Evolutionary conservation across 2,113 vertebrate species (phyloP), one percentile per base, ranked within the genome.

Genomic region (Bos indicus): DNA sequence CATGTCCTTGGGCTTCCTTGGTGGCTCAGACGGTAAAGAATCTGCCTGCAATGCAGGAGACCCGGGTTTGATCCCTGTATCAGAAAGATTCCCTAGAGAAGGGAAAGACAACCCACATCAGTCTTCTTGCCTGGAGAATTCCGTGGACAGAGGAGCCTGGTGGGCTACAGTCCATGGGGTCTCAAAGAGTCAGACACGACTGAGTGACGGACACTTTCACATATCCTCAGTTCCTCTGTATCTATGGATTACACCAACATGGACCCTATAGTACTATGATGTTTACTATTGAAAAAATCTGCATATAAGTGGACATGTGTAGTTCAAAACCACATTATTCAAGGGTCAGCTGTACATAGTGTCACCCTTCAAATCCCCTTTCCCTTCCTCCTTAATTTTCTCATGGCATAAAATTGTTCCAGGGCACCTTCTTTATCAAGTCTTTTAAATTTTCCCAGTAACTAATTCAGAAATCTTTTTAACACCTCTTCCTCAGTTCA

Each of bases 161-260:
- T 40, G n/a, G n/a, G n/a, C n/a, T 40, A 71, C 19, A 71, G 19
- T 71, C 67, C 67, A 71, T 40, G 67, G 19, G 12, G 19, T 40
- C 1, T 0, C 19, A 12, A 71, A 71, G 19, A 40, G 19, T 71
- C 11, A 5, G 19, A 40, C n/a, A 40, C 5, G 5, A 12, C n/a
- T n/a, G 30, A 40, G 5, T 71, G 67, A 40, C 67, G 3, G 67
- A 13, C 19, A 71, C 67, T 71, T 71, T 71, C n/a, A 23, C 10
- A 23, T 33, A 23, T 54, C 30, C 51, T 36, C 80, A 54, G 12
- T 56, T 83, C 52, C 21, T 40, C 81, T 83, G 23, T 54, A 26
- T 56, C 81, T 83, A 1, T 36, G 33, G n/a, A 25, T 83, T 56
- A n/a, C 1, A 56, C 81, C 81, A 83, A 83, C n/a, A 83, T 40